phyloP scores from a whole-genome alignment of 2,797 vertebrate species.

The Sebastes itinus region DNA sequence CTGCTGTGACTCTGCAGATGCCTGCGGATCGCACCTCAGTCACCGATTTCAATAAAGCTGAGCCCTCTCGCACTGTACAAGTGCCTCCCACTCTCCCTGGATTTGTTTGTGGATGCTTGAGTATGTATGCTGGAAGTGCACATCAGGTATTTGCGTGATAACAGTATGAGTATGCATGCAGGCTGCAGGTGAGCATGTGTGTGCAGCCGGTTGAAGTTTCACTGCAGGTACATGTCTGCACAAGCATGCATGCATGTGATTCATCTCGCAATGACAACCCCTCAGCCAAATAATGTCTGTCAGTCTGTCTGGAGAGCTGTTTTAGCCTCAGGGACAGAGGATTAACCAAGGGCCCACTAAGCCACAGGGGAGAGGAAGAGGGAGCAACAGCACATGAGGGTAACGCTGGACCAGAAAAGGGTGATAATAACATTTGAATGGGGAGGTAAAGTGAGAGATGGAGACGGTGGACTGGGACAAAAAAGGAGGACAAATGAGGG shows the following conservation, averaged over 20 bases:
- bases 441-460: background rate
- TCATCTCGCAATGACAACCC: conserved; percentile 7
- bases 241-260: background rate
- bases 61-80: conserved; percentile 11
- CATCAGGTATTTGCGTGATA: background rate
- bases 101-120: conserved; percentile 1
- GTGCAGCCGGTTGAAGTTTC: background rate
- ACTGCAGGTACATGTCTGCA: background rate
- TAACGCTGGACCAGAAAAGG: background rate
- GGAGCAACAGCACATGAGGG: background rate
- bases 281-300: conserved; percentile 38
- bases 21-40: background rate
- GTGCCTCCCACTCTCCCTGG: background rate
- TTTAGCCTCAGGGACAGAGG: conserved; percentile 9
- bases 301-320: background rate
- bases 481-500: background rate
- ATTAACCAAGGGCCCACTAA: conserved; percentile 26
- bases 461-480: background rate
- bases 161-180: background rate
- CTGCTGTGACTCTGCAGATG: conserved; percentile 11
- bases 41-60: conserved; percentile 10
- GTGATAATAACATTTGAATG: background rate
- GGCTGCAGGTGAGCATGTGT: background rate
- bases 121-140: background rate
- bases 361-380: background rate